Percentiles rank a stretch among this genome's conserved stretches.
Evolutionary conservation across 1,140 invertebrate species (phyloP).

Genomic region (Brachionus koreanus): DNA sequence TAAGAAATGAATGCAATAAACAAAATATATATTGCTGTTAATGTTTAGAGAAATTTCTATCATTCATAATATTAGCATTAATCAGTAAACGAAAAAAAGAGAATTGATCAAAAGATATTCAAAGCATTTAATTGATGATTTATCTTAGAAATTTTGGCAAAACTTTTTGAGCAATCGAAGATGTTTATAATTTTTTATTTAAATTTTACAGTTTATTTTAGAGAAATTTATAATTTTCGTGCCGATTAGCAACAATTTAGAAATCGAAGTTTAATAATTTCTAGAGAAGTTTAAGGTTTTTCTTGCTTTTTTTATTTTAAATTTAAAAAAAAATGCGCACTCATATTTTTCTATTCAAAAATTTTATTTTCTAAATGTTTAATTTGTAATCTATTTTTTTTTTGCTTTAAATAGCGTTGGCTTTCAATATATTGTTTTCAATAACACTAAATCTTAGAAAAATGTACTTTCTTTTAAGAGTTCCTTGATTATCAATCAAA

Average conservation of each 20-base stretch:
- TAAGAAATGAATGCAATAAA: not conserved
- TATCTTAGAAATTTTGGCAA: not conserved
- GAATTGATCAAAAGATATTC: not conserved
- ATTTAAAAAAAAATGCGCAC: not conserved
- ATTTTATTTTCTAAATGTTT: not conserved
- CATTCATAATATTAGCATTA: conserved; percentile 15
- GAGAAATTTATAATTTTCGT: not conserved
- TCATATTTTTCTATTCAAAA: not conserved
- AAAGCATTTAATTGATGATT: conserved; percentile 5
- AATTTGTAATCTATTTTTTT: not conserved
- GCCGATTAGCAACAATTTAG: not conserved
- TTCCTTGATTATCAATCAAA: no score
- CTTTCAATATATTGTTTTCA: not conserved
- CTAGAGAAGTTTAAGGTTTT: not conserved
- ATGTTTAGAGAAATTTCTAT: not conserved
- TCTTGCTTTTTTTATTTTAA: not conserved
- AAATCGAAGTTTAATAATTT: not conserved
- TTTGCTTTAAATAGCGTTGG: not conserved
- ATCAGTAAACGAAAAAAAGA: not conserved
- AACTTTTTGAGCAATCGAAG: not conserved
- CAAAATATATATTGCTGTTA: not conserved
- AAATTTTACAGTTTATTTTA: not conserved
- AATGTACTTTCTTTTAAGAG: no score
- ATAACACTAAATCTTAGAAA: not conserved
- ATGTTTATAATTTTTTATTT: not conserved